Evolutionary conservation across 2,797 vertebrate species (phyloP).

Genomic region (Botia kubotai): DNA sequence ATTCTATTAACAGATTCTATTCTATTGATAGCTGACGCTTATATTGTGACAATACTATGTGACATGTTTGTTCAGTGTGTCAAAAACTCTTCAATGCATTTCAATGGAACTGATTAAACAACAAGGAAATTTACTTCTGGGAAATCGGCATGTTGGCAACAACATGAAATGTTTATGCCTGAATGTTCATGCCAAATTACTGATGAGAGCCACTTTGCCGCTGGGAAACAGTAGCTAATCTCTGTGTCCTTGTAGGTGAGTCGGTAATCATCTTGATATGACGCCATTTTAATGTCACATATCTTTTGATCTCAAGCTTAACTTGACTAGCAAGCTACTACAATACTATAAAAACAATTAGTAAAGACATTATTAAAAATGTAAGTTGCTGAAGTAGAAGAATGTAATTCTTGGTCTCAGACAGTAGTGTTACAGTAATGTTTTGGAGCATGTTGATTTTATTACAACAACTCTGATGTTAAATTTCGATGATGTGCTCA

Average conservation of each 20-base stretch:
- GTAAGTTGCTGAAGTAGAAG: too few species aligned
- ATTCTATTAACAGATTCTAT: too few species aligned
- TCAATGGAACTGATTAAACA: conserved; percentile 3
- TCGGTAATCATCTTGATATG: background rate
- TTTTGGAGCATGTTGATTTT: too few species aligned
- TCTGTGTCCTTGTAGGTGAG: background rate
- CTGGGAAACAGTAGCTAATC: background rate
- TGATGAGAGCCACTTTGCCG: background rate
- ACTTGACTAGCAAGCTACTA: background rate
- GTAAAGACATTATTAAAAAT: too few species aligned
- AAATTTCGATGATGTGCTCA: too few species aligned
- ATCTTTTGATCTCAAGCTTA: background rate
- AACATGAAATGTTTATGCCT: background rate
- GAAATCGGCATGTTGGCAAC: background rate
- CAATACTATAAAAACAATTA: background rate
- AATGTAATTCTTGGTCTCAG: too few species aligned
- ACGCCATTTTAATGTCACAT: background rate
- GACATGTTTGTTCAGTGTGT: background rate
- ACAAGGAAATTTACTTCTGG: background rate
- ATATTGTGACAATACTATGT: background rate
- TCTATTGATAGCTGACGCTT: background rate
- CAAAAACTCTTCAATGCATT: background rate
- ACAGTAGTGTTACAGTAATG: too few species aligned
- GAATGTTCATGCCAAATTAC: background rate
- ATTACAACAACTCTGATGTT: too few species aligned